These are phyloP conservation scores for Calcarius lapponicus DNA, from an alignment of 2,797 vertebrate species.

Conservation along the genomic window DNA sequence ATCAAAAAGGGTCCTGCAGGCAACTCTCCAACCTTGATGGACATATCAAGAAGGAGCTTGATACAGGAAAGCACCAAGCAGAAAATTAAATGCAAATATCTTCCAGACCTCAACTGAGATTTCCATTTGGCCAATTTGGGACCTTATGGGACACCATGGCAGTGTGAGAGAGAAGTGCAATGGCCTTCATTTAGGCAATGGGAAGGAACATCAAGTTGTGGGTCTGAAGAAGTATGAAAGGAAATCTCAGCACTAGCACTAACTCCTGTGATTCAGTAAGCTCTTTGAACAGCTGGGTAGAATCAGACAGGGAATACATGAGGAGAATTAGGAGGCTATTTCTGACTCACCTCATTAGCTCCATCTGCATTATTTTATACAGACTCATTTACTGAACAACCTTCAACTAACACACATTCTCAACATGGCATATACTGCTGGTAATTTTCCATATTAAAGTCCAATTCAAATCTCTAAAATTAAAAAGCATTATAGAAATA, in stretches of 20 bases:
- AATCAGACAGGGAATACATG: background rate
- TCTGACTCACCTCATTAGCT: conserved; percentile 30
- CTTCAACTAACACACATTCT: background rate
- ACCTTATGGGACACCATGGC: fast-evolving
- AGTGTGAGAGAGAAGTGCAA: background rate
- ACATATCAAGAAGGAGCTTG: background rate
- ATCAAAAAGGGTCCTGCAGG: background rate
- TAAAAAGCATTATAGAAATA: background rate
- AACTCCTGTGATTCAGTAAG: background rate
- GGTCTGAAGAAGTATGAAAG: background rate
- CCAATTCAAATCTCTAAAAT: background rate
- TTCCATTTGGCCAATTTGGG: background rate
- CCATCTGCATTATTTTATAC: conserved; percentile 36
- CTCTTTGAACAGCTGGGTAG: conserved; percentile 14
- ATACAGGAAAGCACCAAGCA: background rate
- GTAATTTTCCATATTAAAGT: background rate
- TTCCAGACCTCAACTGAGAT: background rate
- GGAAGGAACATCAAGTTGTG: background rate
- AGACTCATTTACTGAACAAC: background rate
- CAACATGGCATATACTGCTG: background rate
- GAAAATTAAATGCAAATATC: conserved; percentile 2
- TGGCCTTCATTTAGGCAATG: background rate
- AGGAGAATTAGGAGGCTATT: conserved; percentile 12
- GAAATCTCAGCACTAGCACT: background rate
- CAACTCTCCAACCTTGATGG: background rate